phyloP scores from a whole-genome alignment of 2,113 vertebrate genomes.

The Megaceryle torquata region DNA sequence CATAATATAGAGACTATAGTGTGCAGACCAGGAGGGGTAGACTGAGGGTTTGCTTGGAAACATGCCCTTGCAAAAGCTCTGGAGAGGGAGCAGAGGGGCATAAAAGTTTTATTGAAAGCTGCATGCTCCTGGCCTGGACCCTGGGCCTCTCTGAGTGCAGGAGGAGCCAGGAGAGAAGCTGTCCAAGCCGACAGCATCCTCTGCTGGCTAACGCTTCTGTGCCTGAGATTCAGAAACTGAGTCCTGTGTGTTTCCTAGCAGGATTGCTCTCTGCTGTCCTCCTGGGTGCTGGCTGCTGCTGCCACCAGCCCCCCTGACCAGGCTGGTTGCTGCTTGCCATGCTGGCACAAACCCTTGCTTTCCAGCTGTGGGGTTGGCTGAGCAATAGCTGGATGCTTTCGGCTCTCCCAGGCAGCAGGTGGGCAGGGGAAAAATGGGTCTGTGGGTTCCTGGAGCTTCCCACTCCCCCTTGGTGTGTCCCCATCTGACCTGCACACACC shows the following conservation, averaged over 20 bases:
- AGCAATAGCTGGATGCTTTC: accelerated
- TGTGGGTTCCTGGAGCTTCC: background rate
- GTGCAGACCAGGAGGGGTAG: background rate
- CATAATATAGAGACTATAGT: background rate
- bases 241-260: accelerated
- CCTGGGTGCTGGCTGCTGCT: background rate
- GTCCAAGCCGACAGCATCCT: conserved; percentile 1
- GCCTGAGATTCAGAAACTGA: accelerated
- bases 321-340: background rate
- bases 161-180: background rate
- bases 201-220: background rate
- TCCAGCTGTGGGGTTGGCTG: accelerated
- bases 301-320: background rate
- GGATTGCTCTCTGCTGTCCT: background rate
- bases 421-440: background rate
- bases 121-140: background rate
- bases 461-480: accelerated
- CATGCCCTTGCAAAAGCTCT: background rate
- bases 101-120: background rate
- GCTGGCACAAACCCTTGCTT: accelerated
- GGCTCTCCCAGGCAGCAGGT: accelerated
- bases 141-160: background rate
- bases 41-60: background rate
- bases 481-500: background rate
- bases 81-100: background rate